phyloP scores from a whole-genome alignment of 2,888 invertebrate species.

The Epinotia bilunana region DNA sequence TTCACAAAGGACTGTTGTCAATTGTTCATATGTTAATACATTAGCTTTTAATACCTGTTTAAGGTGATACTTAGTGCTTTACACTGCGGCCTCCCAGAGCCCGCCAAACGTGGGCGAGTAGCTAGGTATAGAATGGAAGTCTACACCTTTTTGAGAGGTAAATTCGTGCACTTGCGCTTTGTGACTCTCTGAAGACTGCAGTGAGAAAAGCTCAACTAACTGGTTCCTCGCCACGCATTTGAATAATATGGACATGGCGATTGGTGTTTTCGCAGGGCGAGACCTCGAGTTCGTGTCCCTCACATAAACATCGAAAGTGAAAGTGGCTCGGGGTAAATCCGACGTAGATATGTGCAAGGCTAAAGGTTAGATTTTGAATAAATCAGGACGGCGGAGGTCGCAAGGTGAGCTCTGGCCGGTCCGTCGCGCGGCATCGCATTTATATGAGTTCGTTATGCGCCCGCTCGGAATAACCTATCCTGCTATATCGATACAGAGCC shows the following conservation, averaged over 20 bases:
- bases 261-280: slow-evolving; percentile 31
- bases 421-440: slow-evolving; percentile 65
- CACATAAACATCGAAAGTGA: slow-evolving; percentile 56
- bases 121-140: too few species aligned
- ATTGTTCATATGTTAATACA: too few species aligned
- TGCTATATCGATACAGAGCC: slow-evolving; percentile 47
- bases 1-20: too few species aligned
- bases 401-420: slow-evolving; percentile 57
- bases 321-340: slow-evolving; percentile 59
- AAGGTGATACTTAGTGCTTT: too few species aligned
- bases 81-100: too few species aligned
- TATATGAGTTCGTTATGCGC: slow-evolving; percentile 68
- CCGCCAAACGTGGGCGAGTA: too few species aligned
- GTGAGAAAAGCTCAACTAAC: too few species aligned
- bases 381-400: slow-evolving; percentile 63
- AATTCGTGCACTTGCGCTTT: too few species aligned
- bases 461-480: slow-evolving; percentile 54
- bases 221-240: too few species aligned
- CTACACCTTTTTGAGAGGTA: too few species aligned
- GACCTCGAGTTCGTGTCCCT: slow-evolving; percentile 37
- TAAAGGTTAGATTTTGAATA: slow-evolving; percentile 66
- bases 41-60: too few species aligned
- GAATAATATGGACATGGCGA: slow-evolving; percentile 20
- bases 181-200: too few species aligned
- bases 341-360: slow-evolving; percentile 54